Percentiles rank a stretch among this genome's conserved stretches.
phyloP scores from a whole-genome alignment of 2,113 vertebrate species.

The Mobula hypostoma region DNA sequence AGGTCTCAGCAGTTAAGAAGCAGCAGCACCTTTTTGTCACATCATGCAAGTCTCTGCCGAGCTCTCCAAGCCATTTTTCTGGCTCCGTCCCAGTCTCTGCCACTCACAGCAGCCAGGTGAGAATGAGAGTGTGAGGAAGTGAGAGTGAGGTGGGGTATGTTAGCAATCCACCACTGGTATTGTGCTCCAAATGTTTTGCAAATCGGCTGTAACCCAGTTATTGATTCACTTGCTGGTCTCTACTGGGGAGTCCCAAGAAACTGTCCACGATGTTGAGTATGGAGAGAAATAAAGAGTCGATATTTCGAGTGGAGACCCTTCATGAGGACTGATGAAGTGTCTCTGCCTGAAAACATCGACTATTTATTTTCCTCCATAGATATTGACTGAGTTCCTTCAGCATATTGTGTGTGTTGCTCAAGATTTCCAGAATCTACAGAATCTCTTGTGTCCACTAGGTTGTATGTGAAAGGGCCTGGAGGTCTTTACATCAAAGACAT shows the following conservation, averaged over 20 bases:
- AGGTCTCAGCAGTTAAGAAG: constrained; percentile 74
- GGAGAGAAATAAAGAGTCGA: too few species aligned
- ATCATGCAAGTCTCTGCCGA: constrained; percentile 88
- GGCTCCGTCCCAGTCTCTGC: constrained; percentile 74
- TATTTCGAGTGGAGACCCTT: too few species aligned
- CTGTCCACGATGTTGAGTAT: background rate
- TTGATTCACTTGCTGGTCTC: background rate
- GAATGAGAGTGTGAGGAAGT: background rate
- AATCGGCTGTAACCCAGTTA: too few species aligned
- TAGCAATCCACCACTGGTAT: background rate
- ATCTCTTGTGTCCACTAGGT: too few species aligned
- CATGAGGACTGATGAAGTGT: too few species aligned
- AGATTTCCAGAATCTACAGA: too few species aligned
- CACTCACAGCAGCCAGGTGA: constrained; percentile 4
- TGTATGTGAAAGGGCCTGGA: background rate
- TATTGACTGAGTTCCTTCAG: too few species aligned
- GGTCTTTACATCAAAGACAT: too few species aligned
- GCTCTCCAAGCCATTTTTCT: constrained; percentile 84
- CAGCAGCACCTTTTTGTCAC: constrained; percentile 73
- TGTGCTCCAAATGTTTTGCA: background rate
- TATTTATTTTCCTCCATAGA: too few species aligned
- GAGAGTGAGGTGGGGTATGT: background rate
- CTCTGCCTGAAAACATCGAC: too few species aligned
- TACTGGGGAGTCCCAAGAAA: background rate
- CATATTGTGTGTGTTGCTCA: too few species aligned